Evolutionary conservation across 2,797 vertebrate species (phyloP).

Genomic region (Artibeus lituratus): DNA sequence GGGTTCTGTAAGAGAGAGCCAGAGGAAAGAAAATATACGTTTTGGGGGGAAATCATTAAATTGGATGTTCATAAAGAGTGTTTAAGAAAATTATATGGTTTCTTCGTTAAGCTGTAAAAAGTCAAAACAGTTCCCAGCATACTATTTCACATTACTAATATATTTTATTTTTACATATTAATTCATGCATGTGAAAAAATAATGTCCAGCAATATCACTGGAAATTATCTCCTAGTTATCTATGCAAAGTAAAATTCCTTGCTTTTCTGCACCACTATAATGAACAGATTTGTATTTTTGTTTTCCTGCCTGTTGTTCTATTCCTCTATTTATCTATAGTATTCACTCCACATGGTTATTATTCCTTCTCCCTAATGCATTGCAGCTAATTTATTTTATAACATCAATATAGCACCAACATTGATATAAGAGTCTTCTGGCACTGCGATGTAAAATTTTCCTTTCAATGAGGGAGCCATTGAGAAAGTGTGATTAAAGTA

Average conservation of each 20-base stretch:
- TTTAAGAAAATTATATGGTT: background rate
- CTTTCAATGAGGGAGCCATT: background rate
- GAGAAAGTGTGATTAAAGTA: background rate
- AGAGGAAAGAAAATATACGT: background rate
- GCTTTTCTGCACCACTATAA: background rate
- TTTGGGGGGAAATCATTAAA: background rate
- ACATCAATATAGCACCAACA: background rate
- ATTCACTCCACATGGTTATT: background rate
- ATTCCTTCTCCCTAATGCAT: background rate
- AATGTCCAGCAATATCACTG: background rate
- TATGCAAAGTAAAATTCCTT: background rate
- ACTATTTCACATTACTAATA: background rate
- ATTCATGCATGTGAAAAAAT: background rate
- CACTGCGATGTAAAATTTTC: background rate
- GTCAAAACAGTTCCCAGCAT: background rate
- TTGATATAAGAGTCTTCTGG: background rate
- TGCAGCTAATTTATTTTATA: background rate
- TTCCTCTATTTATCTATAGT: background rate
- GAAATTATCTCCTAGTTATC: background rate
- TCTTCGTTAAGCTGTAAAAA: background rate
- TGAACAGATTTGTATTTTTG: background rate
- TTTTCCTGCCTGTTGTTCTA: background rate
- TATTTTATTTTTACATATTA: background rate
- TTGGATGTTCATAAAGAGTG: background rate
- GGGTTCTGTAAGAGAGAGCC: background rate